Evolutionary conservation across 2,797 vertebrate species (phyloP), one percentile per base, ranked within the genome.

Genomic region (Sus cebifrons): DNA sequence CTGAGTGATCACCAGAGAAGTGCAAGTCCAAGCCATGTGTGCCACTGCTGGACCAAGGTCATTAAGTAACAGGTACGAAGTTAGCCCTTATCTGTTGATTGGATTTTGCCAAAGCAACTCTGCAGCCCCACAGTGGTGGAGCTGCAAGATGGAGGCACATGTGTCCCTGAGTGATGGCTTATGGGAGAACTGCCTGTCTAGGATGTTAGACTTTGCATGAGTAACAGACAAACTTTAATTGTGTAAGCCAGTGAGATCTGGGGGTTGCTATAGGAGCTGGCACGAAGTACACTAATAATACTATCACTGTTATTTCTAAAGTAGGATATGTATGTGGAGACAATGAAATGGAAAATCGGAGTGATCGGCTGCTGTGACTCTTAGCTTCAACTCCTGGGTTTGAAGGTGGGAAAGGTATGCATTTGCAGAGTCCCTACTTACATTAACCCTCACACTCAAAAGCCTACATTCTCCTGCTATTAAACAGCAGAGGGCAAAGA

Each of bases 401-500:
- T 83, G 20, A 86, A 25, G 52, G 56, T 58, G 14, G 60, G 65
- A 60, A 96, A 75, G 40, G 18, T 71, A 27, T 32, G 16, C 2
- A n/a, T 68, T 60, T 71, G 52, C 6, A 1, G 58, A 29, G 49
- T 17, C 23, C 11, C 3, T 44, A 56, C 40, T 77, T 82, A 78
- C 44, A 27, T 16, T 64, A 67, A 91, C 36, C 56, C 29, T 65
- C 62, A n/a, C 36, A 21, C 44, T 75, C 23, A 44, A 86, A 75
- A 68, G 70, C 36, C 77, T 91, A 44, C 8, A 13, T 74, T 86
- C 49, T 65, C 36, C 18, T 52, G 70, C 40, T 84, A 88, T 40
- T 74, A 79, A 79, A 67, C 23, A 95, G 83, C 74, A 64, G 58
- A 86, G 79, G 65, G 62, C 91, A 85, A 86, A 91, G 93, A 68